These are phyloP conservation scores for Gymnocypris eckloni DNA, from an alignment of 2,797 vertebrate genomes.

Conservation along the genomic window DNA sequence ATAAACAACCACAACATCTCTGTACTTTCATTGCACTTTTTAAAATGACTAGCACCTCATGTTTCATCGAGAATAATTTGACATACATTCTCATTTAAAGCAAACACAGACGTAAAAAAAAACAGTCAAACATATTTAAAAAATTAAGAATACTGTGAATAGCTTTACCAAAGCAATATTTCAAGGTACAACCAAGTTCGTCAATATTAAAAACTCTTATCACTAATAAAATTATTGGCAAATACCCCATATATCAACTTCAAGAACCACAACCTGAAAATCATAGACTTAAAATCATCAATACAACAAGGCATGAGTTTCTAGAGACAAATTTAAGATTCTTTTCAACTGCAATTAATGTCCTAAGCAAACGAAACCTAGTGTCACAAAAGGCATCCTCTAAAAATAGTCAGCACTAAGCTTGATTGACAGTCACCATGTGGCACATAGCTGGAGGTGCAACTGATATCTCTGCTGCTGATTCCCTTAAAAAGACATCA, in stretches of 20 bases:
- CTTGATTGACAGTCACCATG: constrained; percentile 89
- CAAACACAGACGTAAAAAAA: not conserved
- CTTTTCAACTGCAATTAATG: constrained; percentile 23
- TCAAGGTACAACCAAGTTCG: not conserved
- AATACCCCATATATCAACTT: not conserved
- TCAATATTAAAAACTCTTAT: not conserved
- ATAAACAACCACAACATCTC: not conserved
- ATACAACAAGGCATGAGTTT: not conserved
- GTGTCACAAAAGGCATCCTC: constrained; percentile 83
- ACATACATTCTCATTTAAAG: constrained; percentile 5
- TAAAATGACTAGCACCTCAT: not conserved
- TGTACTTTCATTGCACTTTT: not conserved
- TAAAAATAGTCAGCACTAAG: constrained; percentile 81
- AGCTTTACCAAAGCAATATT: not conserved
- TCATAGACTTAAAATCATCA: not conserved
- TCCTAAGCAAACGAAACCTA: constrained; percentile 64
- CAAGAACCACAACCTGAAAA: not conserved
- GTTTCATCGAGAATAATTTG: not conserved
- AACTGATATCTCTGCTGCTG: constrained; percentile 86
- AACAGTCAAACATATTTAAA: not conserved
- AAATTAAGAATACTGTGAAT: not conserved
- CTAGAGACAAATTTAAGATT: not conserved
- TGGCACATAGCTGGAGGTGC: constrained; percentile 86
- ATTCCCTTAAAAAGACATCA: constrained; percentile 99
- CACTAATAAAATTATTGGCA: not conserved